Evolutionary conservation across 2,888 invertebrate genomes (phyloP).

Genomic region (Odontocolon sp.): DNA sequence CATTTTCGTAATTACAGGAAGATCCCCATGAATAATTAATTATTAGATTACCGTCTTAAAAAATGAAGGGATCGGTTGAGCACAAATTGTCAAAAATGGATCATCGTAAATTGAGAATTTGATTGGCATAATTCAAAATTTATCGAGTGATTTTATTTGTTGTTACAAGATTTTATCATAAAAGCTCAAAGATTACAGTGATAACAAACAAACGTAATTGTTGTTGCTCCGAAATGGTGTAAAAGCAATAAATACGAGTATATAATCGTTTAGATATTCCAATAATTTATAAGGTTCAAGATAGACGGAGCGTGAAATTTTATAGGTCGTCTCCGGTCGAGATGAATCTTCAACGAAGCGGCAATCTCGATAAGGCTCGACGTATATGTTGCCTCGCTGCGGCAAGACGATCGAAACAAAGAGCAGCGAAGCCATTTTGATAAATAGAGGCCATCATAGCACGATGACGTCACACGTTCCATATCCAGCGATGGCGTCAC

Average conservation of each 20-base stretch:
- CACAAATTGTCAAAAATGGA: too few species aligned
- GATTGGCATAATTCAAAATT: too few species aligned
- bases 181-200: too few species aligned
- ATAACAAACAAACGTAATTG: too few species aligned
- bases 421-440: slow-evolving; percentile 82
- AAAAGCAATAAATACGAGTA: neutral
- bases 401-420: slow-evolving; percentile 68
- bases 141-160: too few species aligned
- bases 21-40: too few species aligned
- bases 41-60: too few species aligned
- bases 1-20: too few species aligned
- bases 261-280: slow-evolving; percentile 34
- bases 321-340: slow-evolving; percentile 38
- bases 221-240: neutral
- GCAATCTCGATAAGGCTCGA: slow-evolving; percentile 29
- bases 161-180: too few species aligned
- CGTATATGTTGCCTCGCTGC: neutral
- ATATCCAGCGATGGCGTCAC: slow-evolving; percentile 80
- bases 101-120: too few species aligned
- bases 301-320: slow-evolving; percentile 52
- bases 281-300: slow-evolving; percentile 47
- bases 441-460: slow-evolving; percentile 85
- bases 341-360: slow-evolving; percentile 49
- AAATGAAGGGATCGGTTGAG: too few species aligned
- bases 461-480: slow-evolving; percentile 80